phyloP scores from a whole-genome alignment of 1,140 invertebrate species.

The Pseudomyrmex sp. region DNA sequence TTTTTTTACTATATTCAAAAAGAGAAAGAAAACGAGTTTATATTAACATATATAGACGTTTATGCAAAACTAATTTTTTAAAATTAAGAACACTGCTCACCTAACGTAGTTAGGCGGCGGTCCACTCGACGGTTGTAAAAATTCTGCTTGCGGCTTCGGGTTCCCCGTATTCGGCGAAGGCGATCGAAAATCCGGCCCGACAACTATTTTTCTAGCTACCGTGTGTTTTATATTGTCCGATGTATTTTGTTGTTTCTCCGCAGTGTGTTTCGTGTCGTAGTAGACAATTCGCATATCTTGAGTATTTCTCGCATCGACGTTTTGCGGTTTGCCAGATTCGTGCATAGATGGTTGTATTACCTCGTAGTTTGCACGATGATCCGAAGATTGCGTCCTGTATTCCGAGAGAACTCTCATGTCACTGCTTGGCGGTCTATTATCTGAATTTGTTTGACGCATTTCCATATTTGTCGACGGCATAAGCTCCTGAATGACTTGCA shows the following conservation, averaged over 20 bases:
- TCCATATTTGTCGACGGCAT: constrained; percentile 57
- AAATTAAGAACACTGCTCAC: constrained; percentile 74
- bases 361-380: constrained; percentile 66
- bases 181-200: constrained; percentile 79
- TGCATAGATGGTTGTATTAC: constrained; percentile 61
- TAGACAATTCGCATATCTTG: constrained; percentile 42
- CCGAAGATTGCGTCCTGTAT: constrained; percentile 67
- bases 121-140: constrained; percentile 83
- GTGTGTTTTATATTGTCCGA: constrained; percentile 76
- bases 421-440: constrained; percentile 68
- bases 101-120: constrained; percentile 83
- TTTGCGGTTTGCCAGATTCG: constrained; percentile 60
- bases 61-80: not conserved
- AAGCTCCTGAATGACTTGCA: constrained; percentile 61
- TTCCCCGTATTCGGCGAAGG: constrained; percentile 72
- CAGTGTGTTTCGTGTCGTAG: constrained; percentile 64
- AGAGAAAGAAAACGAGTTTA: too few species aligned
- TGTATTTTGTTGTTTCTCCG: constrained; percentile 68
- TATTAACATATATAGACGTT: too few species aligned
- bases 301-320: constrained; percentile 63
- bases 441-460: constrained; percentile 56
- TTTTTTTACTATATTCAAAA: too few species aligned
- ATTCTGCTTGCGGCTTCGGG: constrained; percentile 83
- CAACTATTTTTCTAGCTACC: constrained; percentile 80
- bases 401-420: constrained; percentile 69